Evolutionary conservation across 2,113 vertebrate genomes (phyloP).

Genomic region (Notothenia coriiceps): DNA sequence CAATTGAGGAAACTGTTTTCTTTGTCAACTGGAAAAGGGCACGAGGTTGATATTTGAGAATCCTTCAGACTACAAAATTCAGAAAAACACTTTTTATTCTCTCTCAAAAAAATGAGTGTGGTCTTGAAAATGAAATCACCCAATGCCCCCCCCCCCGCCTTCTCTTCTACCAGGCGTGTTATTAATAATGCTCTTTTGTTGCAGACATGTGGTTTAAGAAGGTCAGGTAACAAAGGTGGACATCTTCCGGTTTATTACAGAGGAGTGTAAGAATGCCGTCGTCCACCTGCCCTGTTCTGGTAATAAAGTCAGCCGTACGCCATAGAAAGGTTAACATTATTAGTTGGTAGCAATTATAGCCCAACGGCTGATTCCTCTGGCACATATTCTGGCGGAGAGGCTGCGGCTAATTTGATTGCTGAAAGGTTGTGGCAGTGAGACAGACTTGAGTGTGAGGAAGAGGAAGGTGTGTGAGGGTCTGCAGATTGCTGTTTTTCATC

Average conservation of each 20-base stretch:
- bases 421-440: slow-evolving; percentile 51
- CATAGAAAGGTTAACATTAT: slow-evolving; percentile 72
- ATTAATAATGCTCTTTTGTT: not conserved
- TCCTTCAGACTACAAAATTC: too few relatives aligned
- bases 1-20: too few relatives aligned
- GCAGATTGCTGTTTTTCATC: too few relatives aligned
- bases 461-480: not conserved
- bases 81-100: too few relatives aligned
- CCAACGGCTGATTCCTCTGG: slow-evolving; percentile 57
- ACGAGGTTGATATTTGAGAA: too few relatives aligned
- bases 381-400: slow-evolving; percentile 49
- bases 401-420: slow-evolving; percentile 62
- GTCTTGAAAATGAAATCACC: too few relatives aligned
- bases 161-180: not conserved
- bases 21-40: too few relatives aligned
- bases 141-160: too few relatives aligned
- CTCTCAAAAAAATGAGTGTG: too few relatives aligned
- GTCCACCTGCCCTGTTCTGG: not conserved
- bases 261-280: not conserved
- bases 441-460: slow-evolving; percentile 47
- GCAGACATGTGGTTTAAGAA: not conserved
- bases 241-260: not conserved
- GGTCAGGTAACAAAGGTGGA: slow-evolving; percentile 17
- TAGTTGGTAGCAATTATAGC: slow-evolving; percentile 66
- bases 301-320: slow-evolving; percentile 45